Percentiles rank a stretch among this genome's conserved stretches.
These are phyloP conservation scores for Eospalax fontanierii DNA, from an alignment of 2,797 vertebrate genomes.

Conservation along the genomic window DNA sequence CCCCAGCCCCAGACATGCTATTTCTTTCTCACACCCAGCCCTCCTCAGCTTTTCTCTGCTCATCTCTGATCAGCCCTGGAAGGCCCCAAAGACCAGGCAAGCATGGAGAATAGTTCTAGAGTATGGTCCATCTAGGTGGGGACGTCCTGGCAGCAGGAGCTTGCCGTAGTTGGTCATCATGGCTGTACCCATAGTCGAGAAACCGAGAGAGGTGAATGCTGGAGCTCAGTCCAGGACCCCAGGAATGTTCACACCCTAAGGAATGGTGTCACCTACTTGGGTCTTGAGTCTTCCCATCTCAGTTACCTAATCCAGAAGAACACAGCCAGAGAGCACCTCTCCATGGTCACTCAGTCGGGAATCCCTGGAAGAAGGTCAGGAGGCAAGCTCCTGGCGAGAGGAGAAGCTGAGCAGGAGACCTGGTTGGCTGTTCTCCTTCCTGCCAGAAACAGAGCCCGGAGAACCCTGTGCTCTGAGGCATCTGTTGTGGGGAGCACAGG, in stretches of 20 bases:
- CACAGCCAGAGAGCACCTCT: not conserved
- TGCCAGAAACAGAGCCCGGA: not conserved
- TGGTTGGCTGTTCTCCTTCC: not conserved
- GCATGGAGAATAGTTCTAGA: too few relatives aligned
- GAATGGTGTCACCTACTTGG: too few relatives aligned
- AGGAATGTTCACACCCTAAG: too few relatives aligned
- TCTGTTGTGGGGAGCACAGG: slow-evolving; percentile 28
- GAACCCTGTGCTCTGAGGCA: not conserved
- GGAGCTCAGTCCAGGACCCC: too few relatives aligned
- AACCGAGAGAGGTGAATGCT: too few relatives aligned
- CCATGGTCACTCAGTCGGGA: not conserved
- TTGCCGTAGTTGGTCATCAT: too few relatives aligned
- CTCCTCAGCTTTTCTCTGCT: not conserved
- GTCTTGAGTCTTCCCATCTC: too few relatives aligned
- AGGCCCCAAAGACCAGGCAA: not conserved
- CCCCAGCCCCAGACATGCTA: not conserved
- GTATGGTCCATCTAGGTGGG: too few relatives aligned
- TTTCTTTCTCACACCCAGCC: not conserved
- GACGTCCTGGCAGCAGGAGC: too few relatives aligned
- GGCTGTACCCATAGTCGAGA: too few relatives aligned
- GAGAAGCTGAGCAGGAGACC: not conserved
- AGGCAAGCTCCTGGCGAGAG: not conserved
- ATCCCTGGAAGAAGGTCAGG: not conserved
- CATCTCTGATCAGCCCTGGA: not conserved
- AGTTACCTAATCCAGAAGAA: not conserved